Base-by-base conservation (phyloP, 92 coral and sea anemone genomes). In the Ricordea florida region DNA sequence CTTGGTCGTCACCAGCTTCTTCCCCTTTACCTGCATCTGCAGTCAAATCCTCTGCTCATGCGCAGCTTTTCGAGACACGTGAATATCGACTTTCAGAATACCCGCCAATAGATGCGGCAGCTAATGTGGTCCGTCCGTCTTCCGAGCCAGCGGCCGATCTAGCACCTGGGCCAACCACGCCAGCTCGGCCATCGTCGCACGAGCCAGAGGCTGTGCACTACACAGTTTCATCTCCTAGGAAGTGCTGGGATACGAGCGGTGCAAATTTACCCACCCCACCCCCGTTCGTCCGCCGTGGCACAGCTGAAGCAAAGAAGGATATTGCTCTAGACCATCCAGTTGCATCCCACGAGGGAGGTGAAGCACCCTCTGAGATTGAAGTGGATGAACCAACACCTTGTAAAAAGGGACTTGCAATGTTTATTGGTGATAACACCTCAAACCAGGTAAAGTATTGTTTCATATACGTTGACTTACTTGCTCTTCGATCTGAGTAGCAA, bases 331-430 rank as follows among this genome's bases (percentile, higher is more conserved):
- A 53, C n/a, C n/a, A n/a, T n/a, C n/a, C n/a, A 57, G n/a, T 62
- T 66, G 45, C 50, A 2, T 3, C 13, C 43, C 35, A 69, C 36
- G 47, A 25, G 57, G 69, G 50, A 23, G 53, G 50, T 8, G 57
- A 50, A 62, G 57, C 46, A 50, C 28, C n/a, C n/a, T n/a, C 22
- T 22, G 90, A 79, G 48, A 58, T 78, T 1, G 90, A 85, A 22
- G 74, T 67, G 23, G 86, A 60, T 5, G 41, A 63, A 23, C 74
- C 59, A 20, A 59, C 84, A 36, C 81, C 93, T 5, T 55, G 23
- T 23, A 80, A 84, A 80, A 92, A 87, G 38, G 97, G 90, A 46
- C 42, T 91, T 59, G 75, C 98, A 1, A 64, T 94, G 89, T 94
- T 91, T 37, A 88, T 94, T 20, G 90, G 90, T 23, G 92, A 91